Percentiles rank a stretch among this genome's conserved stretches.
These are phyloP conservation scores for Scotopteryx bipunctaria DNA, from an alignment of 2,888 invertebrate species.

Conservation along the genomic window DNA sequence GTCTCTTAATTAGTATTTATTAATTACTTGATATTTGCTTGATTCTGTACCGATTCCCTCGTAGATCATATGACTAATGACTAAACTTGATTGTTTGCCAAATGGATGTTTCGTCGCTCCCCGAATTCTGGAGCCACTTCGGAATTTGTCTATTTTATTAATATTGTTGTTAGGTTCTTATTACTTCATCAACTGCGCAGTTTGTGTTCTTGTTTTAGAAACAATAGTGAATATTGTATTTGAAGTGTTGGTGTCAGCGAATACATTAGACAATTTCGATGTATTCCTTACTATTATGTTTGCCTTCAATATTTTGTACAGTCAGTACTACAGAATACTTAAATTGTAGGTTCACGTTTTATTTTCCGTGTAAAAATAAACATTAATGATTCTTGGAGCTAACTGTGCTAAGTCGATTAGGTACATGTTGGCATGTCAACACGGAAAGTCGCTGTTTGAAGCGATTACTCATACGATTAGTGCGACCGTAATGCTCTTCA, in stretches of 20 bases:
- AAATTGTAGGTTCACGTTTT: background rate
- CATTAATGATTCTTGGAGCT: constrained; percentile 20
- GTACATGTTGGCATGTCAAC: constrained; percentile 51
- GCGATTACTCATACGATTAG: constrained; percentile 47
- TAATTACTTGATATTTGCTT: constrained; percentile 53
- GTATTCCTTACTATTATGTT: background rate
- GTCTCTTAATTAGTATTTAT: constrained; percentile 62
- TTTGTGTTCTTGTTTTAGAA: constrained; percentile 29
- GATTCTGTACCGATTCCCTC: constrained; percentile 46
- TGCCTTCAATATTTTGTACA: too few relatives aligned
- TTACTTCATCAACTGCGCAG: constrained; percentile 40
- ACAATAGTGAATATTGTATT: background rate
- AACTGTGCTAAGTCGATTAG: constrained; percentile 35
- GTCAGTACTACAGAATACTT: background rate
- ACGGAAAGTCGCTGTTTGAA: constrained; percentile 47
- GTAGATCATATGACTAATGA: constrained; percentile 47
- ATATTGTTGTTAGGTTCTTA: constrained; percentile 38
- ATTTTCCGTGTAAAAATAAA: constrained; percentile 1
- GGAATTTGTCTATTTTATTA: constrained; percentile 51
- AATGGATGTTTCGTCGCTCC: constrained; percentile 37
- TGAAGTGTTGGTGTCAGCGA: background rate
- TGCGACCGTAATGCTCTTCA: constrained; percentile 28
- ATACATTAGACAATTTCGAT: background rate
- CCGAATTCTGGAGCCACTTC: constrained; percentile 45
- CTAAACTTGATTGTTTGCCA: constrained; percentile 63